A percentile compares a stretch with the other conserved stretches of the same genome.
These are phyloP conservation scores for Lamprotornis superbus DNA, from an alignment of 2,113 vertebrate genomes.

Conservation along the genomic window DNA sequence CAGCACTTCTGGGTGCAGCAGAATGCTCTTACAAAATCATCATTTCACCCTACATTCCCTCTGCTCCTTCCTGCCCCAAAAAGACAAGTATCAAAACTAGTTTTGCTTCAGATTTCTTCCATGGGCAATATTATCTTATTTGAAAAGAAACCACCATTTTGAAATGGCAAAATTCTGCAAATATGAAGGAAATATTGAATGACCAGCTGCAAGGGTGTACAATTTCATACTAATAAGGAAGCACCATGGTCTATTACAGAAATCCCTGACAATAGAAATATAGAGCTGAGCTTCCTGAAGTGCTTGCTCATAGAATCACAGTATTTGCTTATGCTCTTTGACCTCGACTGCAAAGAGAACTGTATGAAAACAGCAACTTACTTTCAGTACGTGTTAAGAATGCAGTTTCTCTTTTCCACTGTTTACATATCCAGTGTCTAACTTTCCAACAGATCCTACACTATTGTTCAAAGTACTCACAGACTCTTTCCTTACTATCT, in stretches of 20 bases:
- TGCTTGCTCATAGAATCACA: background rate
- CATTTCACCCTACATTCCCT: background rate
- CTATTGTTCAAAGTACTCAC: background rate
- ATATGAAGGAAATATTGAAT: background rate
- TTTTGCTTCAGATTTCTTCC: background rate
- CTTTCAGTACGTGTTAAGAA: background rate
- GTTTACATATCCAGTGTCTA: background rate
- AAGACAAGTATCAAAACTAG: background rate
- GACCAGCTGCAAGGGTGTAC: background rate
- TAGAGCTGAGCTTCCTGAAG: background rate
- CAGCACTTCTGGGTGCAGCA: background rate
- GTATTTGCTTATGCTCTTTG: background rate
- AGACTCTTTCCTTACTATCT: background rate
- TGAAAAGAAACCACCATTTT: background rate
- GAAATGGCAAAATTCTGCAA: background rate
- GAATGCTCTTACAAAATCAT: conserved; percentile 20
- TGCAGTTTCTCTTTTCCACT: background rate
- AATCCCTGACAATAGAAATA: background rate
- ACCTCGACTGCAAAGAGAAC: background rate
- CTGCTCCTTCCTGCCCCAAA: background rate
- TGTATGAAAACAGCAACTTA: background rate
- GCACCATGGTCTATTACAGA: background rate
- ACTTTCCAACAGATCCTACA: background rate
- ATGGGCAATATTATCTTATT: background rate
- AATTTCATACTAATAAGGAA: background rate